Percentiles rank a stretch among this genome's conserved stretches.
These are phyloP conservation scores for Liodrosophila aerea DNA, from an alignment of 2,888 invertebrate species.

Conservation along the genomic window DNA sequence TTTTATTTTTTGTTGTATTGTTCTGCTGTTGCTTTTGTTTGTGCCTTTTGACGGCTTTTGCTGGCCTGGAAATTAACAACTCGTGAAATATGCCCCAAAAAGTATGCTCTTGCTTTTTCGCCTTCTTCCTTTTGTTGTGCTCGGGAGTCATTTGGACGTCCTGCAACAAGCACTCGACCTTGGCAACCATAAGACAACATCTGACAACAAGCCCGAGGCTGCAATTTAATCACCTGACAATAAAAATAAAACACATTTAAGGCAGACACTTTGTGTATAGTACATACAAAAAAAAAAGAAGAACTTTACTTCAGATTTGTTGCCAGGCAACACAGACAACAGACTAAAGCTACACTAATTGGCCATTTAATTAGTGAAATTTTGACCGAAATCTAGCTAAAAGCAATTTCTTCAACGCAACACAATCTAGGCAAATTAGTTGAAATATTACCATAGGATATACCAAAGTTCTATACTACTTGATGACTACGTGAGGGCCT, in stretches of 20 bases:
- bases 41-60: conserved; percentile 36
- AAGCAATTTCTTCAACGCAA: conserved; percentile 11
- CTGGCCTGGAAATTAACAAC: conserved; percentile 62
- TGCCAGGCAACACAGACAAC: conserved; percentile 17
- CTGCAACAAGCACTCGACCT: conserved; percentile 34
- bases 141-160: conserved; percentile 21
- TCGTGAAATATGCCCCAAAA: conserved; percentile 63
- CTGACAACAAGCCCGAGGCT: conserved; percentile 45
- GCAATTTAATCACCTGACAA: conserved; percentile 67
- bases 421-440: conserved; percentile 14
- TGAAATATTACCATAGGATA: conserved; percentile 10
- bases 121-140: conserved; percentile 3
- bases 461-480: not conserved
- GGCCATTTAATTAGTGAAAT: conserved; percentile 39
- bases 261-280: not conserved
- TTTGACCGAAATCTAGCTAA: not conserved
- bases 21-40: not conserved
- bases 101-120: conserved; percentile 53
- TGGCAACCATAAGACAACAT: conserved; percentile 36
- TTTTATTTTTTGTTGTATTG: conserved; percentile 14
- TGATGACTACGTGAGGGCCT: conserved; percentile 30
- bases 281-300: too few species aligned
- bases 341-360: conserved; percentile 24
- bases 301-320: conserved; percentile 24
- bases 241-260: conserved; percentile 24